These are phyloP conservation scores for Sander vitreus DNA, from an alignment of 2,113 vertebrate species.

Conservation along the genomic window DNA sequence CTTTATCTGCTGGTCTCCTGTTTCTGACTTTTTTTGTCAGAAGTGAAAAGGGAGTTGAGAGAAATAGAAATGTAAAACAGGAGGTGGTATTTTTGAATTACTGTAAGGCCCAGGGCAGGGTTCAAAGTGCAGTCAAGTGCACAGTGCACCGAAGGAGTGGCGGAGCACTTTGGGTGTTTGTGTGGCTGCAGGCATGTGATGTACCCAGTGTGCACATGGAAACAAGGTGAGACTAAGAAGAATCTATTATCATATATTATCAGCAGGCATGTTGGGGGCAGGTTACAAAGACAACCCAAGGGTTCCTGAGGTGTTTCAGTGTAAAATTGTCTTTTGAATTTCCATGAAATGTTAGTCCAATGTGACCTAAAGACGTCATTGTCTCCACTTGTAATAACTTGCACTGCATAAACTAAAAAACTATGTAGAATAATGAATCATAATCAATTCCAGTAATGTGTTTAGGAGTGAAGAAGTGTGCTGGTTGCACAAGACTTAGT, in stretches of 20 bases:
- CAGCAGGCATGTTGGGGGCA: background rate
- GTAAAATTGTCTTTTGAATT: constrained; percentile 4
- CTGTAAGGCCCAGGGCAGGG: background rate
- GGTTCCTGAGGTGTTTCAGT: background rate
- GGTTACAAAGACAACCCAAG: background rate
- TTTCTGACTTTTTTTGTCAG: background rate
- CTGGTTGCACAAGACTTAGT: constrained; percentile 30
- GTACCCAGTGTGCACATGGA: constrained; percentile 13
- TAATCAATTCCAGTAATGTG: background rate
- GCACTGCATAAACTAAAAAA: background rate
- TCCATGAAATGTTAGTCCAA: background rate
- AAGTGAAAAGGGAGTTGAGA: constrained; percentile 25
- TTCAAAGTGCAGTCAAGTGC: constrained; percentile 42
- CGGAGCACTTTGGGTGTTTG: background rate
- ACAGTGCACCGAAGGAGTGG: background rate
- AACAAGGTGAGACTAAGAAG: constrained; percentile 19
- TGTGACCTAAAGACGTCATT: background rate
- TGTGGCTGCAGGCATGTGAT: constrained; percentile 37
- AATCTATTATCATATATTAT: constrained; percentile 46
- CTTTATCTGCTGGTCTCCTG: constrained; percentile 15
- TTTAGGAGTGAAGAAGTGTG: constrained; percentile 8
- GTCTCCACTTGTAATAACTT: background rate
- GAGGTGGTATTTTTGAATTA: constrained; percentile 33
- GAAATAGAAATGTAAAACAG: background rate
- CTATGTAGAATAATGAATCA: constrained; percentile 1